Evolutionary conservation across 1,140 invertebrate species (phyloP).

Genomic region (Cyclina sinensis): DNA sequence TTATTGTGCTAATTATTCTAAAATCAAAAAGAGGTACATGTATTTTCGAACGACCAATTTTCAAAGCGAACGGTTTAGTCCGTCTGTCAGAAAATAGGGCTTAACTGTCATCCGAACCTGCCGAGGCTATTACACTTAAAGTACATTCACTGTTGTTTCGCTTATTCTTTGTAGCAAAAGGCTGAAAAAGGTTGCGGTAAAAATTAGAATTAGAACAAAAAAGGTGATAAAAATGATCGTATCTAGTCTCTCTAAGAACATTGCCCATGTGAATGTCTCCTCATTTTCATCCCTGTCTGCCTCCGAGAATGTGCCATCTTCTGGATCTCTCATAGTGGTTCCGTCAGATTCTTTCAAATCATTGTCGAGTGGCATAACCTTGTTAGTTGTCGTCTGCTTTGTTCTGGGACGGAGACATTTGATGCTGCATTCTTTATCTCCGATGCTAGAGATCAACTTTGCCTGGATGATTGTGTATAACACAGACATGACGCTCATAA

Average conservation of each 20-base stretch:
- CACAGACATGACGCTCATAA: conserved; percentile 4
- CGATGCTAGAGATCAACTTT: neutral
- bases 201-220: conserved; percentile 10
- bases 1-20: no score
- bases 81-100: no score
- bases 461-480: conserved; percentile 24
- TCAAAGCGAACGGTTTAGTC: no score
- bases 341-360: neutral
- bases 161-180: neutral
- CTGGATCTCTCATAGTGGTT: neutral
- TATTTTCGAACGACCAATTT: no score
- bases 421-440: neutral
- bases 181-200: neutral
- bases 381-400: neutral
- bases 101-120: no score
- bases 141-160: neutral
- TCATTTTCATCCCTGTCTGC: neutral
- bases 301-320: neutral
- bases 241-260: conserved; percentile 35
- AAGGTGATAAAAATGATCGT: conserved; percentile 5
- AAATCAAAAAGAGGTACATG: no score
- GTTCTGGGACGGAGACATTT: conserved; percentile 13
- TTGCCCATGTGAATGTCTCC: conserved; percentile 42
- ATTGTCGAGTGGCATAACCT: neutral
- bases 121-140: no score